Evolutionary conservation across 2,888 invertebrate species (phyloP).

Genomic region (Augiades crinisus): DNA sequence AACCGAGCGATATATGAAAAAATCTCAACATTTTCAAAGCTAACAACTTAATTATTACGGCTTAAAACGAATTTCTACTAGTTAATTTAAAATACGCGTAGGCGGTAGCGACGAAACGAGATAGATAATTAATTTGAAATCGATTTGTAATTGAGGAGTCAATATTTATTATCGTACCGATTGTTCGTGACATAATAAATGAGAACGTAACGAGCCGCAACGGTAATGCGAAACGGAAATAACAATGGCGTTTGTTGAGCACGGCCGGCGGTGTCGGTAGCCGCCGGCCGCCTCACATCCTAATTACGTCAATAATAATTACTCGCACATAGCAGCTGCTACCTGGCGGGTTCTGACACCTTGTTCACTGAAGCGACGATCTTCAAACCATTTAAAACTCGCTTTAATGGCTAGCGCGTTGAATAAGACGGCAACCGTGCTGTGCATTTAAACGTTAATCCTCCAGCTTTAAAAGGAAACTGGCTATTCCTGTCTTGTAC

Average conservation of each 20-base stretch:
- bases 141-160: slow-evolving; percentile 61
- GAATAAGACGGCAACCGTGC: slow-evolving; percentile 7
- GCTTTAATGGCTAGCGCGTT: slow-evolving; percentile 16
- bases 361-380: slow-evolving; percentile 36
- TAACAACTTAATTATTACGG: background rate
- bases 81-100: slow-evolving; percentile 63
- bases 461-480: slow-evolving; percentile 6
- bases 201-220: slow-evolving; percentile 64
- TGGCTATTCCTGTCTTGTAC: background rate
- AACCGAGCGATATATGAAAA: background rate
- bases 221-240: slow-evolving; percentile 74
- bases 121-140: slow-evolving; percentile 65
- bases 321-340: slow-evolving; percentile 64
- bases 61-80: slow-evolving; percentile 36
- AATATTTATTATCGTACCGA: slow-evolving; percentile 67
- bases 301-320: slow-evolving; percentile 80
- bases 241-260: slow-evolving; percentile 74
- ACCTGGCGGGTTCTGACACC: slow-evolving; percentile 47
- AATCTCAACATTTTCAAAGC: background rate
- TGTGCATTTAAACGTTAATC: slow-evolving; percentile 11
- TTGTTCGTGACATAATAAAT: slow-evolving; percentile 69
- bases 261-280: slow-evolving; percentile 53
- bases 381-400: slow-evolving; percentile 18
- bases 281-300: slow-evolving; percentile 74
- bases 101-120: slow-evolving; percentile 42